Base-by-base conservation (phyloP, 1,140 invertebrate genomes). In the Paracyclopina nana region DNA sequence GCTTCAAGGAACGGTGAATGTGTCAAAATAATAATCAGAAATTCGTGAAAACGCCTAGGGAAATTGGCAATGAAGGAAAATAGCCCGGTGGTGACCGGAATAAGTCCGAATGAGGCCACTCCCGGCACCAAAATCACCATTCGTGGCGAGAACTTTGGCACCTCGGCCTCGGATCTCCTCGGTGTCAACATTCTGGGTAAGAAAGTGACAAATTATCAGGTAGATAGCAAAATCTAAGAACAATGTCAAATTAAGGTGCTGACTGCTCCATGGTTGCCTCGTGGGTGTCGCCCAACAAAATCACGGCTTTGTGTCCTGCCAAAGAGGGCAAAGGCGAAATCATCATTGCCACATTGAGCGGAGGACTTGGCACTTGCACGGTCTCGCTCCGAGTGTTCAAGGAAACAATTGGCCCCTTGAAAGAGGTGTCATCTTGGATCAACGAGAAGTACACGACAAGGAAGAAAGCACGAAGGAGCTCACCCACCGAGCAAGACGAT, bases 371-470 rank as follows among this genome's bases (percentile, higher is more conserved):
- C 14, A 81, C 82, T 12, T 94, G 84, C 43, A 95, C 88, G 16
- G 88, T 98, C 4, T 83, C 91, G 58, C 98, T 98, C 65, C 76
- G 82, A 65, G 82, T 77, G 70, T 65, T 60, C 59, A 76, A 82
- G 65, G 82, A 87, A 62, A 78, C 79, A 1, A 77, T 84, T 65
- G 86, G 87, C 0, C 88, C 91, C 1, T 75, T 95, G 48, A 94
- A 96, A 66, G 94, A 97, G 63, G 91, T 85, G 59, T 86, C 90
- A n/a, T 87, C 97, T 8, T 98, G 94, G 94, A 84, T 97, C 1
- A 91, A 97, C 66, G 91, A 91, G 67, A 75, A 79, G 48, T 79
- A 75, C 53, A 69, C 80, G 31, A 72, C 76, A 46, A 82, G 82
- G 77, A 77, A 84, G 24, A 71, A 81, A 40, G 66, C 85, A 57